Conservation (phyloP, 2,888 invertebrate species). For the Drosophila borealis region DNA sequence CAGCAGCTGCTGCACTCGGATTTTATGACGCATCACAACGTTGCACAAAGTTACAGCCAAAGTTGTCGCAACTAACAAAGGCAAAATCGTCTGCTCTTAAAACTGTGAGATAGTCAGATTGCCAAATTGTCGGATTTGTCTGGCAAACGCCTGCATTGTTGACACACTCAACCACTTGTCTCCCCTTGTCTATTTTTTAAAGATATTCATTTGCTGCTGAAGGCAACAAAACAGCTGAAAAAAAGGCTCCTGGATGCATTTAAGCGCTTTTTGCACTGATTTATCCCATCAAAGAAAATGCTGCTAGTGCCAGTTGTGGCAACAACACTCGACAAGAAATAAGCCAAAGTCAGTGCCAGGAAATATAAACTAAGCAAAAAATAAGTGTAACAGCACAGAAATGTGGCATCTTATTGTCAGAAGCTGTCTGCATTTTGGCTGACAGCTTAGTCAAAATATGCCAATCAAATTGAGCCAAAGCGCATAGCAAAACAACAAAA, state of each 20-base stretch:
- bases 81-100: conserved; percentile 33
- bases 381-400: conserved; percentile 16
- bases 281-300: conserved; percentile 56
- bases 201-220: conserved; percentile 25
- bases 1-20: conserved; percentile 36
- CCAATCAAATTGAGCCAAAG: conserved; percentile 63
- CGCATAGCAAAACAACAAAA: conserved; percentile 54
- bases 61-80: conserved; percentile 26
- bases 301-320: conserved; percentile 42
- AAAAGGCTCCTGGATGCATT: conserved; percentile 43
- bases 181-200: conserved; percentile 15
- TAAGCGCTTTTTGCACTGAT: conserved; percentile 42
- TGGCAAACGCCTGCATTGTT: conserved; percentile 33
- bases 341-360: background rate
- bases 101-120: conserved; percentile 38
- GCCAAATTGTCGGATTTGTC: conserved; percentile 35
- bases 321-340: conserved; percentile 20
- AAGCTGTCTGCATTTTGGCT: conserved; percentile 55
- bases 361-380: conserved; percentile 1
- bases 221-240: background rate
- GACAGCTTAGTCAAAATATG: conserved; percentile 77
- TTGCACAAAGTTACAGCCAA: conserved; percentile 44
- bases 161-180: conserved; percentile 20
- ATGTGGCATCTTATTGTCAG: conserved; percentile 55
- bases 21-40: conserved; percentile 66